These are phyloP conservation scores for Strix uralensis DNA, from an alignment of 2,113 vertebrate species.

Conservation along the genomic window DNA sequence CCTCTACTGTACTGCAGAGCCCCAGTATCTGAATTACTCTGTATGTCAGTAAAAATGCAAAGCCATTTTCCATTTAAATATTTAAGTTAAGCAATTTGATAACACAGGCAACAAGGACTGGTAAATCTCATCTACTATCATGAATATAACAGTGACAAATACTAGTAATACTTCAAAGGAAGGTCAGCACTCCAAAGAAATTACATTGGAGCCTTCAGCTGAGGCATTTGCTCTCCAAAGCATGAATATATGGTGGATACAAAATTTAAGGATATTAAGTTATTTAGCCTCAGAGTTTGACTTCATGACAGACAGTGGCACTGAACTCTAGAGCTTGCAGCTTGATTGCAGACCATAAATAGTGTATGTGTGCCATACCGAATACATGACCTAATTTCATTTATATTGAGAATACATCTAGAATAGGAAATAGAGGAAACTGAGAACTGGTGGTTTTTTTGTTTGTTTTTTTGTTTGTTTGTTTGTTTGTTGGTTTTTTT, in stretches of 20 bases:
- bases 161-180: not conserved
- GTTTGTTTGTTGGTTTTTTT: too few relatives aligned
- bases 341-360: not conserved
- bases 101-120: not conserved
- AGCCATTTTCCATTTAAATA: not conserved
- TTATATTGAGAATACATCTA: not conserved
- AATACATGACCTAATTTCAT: not conserved
- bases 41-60: not conserved
- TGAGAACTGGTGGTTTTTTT: rapidly evolving
- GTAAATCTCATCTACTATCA: not conserved
- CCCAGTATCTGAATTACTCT: not conserved
- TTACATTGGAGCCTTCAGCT: not conserved
- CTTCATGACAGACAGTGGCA: not conserved
- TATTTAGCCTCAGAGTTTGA: not conserved
- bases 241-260: not conserved
- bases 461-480: not conserved
- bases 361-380: not conserved
- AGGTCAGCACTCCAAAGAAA: not conserved
- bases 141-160: not conserved
- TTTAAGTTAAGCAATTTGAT: not conserved
- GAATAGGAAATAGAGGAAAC: not conserved
- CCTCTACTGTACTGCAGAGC: not conserved
- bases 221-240: not conserved
- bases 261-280: not conserved
- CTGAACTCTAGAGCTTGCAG: not conserved